Base-by-base conservation (phyloP, 2,113 vertebrate species). In the Lasiurus borealis region DNA sequence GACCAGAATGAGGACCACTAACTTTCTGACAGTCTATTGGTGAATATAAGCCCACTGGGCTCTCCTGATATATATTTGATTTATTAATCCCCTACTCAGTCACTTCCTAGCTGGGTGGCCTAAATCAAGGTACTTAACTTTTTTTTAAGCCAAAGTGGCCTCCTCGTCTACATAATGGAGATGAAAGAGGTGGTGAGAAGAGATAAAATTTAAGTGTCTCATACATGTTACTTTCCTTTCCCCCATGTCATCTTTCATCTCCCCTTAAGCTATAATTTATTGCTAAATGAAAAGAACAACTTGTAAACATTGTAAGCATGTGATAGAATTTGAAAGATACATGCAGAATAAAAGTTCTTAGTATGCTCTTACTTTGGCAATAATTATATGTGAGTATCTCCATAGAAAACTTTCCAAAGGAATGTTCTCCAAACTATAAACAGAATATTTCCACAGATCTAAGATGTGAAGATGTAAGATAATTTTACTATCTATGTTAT, bases 281-380 rank as follows among this genome's bases (percentile, higher is more conserved):
- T 88, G 29, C 29, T 94, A 83, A 91, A 3, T 89, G 54, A 44
- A 90, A 94, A 87, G 14, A 83, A 25, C 8, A 66, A 48, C 25
- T 59, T 90, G 25, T 10, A 94, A 84, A 52, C 46, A 81, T 48
- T 75, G 27, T 48, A 92, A 68, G 13, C 40, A 36, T 16, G 40
- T 40, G 57, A 36, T 64, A 91, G 8, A 85, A 57, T 50, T 93
- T 50, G 59, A 83, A 75, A 93, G 40, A n/a, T 40, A 75, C 29
- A 59, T n/a, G 29, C 16, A 59, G n/a, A 90, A 40, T 80, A 87
- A 71, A 66, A 84, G 29, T 34, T 92, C 77, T 95, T 68, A 93
- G 6, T 57, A 46, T 93, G 15, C n/a, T 80, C 27, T 77, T 50
- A 91, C 27, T n/a, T 76, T 90, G 80, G 15, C 21, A n/a, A 18